phyloP scores from a whole-genome alignment of 2,113 vertebrate species.

The Accipiter virgatus region DNA sequence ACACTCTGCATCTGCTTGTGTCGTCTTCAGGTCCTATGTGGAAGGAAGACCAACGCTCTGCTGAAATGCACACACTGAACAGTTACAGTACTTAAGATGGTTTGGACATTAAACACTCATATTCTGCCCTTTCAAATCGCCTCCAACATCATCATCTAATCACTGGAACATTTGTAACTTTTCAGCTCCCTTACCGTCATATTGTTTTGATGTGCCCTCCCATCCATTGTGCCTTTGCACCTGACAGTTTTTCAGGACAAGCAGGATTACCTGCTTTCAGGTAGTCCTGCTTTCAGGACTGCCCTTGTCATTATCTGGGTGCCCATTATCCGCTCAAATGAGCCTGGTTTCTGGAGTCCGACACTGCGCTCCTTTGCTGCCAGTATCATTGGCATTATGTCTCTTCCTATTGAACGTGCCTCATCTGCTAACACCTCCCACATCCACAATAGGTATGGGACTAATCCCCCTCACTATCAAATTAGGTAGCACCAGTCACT shows the following conservation, averaged over 20 bases:
- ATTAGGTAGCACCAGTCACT: background rate
- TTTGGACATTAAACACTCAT: background rate
- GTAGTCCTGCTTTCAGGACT: background rate
- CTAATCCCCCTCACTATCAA: background rate
- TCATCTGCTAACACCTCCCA: background rate
- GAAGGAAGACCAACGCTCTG: background rate
- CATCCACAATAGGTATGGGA: background rate
- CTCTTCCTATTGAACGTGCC: background rate
- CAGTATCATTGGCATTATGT: background rate
- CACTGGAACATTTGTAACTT: background rate
- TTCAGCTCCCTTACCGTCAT: background rate
- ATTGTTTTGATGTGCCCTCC: background rate
- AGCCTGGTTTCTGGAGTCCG: background rate
- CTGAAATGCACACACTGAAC: background rate
- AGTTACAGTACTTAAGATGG: background rate
- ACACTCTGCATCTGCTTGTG: rapidly evolving
- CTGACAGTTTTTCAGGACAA: background rate
- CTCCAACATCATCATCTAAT: background rate
- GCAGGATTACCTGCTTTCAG: background rate
- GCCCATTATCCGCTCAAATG: background rate
- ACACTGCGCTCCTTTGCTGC: background rate
- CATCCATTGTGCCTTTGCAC: background rate
- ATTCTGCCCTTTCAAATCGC: background rate
- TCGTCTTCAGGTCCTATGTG: background rate
- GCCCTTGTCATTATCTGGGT: background rate